Evolutionary conservation across 1,140 invertebrate species (phyloP), one percentile per base, ranked within the genome.

Genomic region (Zaprionus davidi): DNA sequence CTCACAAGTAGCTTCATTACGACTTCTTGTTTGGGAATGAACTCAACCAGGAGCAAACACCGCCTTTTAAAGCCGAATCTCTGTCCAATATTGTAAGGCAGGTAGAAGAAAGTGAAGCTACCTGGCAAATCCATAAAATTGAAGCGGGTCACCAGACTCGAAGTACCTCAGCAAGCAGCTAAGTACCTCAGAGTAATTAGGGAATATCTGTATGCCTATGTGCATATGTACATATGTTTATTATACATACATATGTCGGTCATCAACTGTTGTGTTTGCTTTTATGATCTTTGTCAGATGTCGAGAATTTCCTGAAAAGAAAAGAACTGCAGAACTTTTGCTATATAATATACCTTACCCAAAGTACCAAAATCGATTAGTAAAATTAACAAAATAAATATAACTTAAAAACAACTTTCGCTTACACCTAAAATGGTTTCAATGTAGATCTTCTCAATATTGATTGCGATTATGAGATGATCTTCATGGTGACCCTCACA

Each of bases 1-100:
- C 78, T 71, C 34, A 80, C 76, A 41, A 71, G 15, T 17, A 74
- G 24, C 17, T 81, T 66, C 71, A 81, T 78, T 17, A n/a, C 31
- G 24, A 56, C 34, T n/a, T 46, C 22, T 57, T 31, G 46, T 49
- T 58, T 12, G 62, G 36, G 28, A 49, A 49, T 75, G 72, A 70
- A 24, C 41, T 58, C n/a, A n/a, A 31, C 5, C 2, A 1, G 53
- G 2, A 11, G 7, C 2, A 12, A n/a, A 5, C 4, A 2, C n/a
- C n/a, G 34, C 58, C 6, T 74, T 75, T 64, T 75, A 75, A 57
- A 64, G 66, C 6, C 22, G 17, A 38, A 17, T 3, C 0, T 3
- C 20, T 56, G 17, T 24, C n/a, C 17, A n/a, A 17, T 1, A 13
- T 31, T 6, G 46, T 1, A 4, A 11, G 13, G n/a, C n/a, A 53